These are phyloP conservation scores for Prinia subflava DNA, from an alignment of 2,113 vertebrate species.

Conservation along the genomic window DNA sequence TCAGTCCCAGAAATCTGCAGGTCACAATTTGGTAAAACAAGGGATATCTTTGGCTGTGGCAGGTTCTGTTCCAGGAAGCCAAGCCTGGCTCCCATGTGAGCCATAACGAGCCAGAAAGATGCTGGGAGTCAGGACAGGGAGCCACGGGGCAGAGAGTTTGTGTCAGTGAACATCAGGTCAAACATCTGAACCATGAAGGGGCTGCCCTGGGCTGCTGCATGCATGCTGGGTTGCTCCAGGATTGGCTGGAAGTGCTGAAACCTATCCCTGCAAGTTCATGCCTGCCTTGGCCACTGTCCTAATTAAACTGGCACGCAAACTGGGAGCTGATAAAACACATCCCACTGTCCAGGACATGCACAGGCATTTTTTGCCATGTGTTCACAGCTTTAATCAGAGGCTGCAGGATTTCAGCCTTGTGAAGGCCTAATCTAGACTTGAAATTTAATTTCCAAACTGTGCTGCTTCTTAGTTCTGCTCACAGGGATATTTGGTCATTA, in stretches of 20 bases:
- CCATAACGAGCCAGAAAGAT: rapidly evolving
- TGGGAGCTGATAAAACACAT: not conserved
- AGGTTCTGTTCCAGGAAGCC: not conserved
- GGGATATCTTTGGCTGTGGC: not conserved
- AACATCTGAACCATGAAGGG: not conserved
- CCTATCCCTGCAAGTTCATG: not conserved
- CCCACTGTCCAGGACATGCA: not conserved
- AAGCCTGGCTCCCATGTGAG: not conserved
- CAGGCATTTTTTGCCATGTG: not conserved
- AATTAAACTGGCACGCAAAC: not conserved
- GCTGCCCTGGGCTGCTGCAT: not conserved
- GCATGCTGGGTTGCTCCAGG: not conserved
- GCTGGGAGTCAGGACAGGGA: not conserved
- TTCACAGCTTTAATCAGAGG: not conserved
- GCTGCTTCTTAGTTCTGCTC: not conserved
- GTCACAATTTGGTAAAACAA: not conserved
- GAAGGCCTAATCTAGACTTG: not conserved
- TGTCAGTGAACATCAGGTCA: slow-evolving; percentile 1
- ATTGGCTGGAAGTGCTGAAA: not conserved
- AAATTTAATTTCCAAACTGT: not conserved
- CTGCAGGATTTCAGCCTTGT: not conserved
- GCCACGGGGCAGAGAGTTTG: not conserved
- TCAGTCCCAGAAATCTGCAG: not conserved
- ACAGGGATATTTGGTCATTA: not conserved
- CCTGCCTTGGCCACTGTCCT: slow-evolving; percentile 37